Conservation (phyloP, 2,113 vertebrate species). For the Rhea americana region DNA sequence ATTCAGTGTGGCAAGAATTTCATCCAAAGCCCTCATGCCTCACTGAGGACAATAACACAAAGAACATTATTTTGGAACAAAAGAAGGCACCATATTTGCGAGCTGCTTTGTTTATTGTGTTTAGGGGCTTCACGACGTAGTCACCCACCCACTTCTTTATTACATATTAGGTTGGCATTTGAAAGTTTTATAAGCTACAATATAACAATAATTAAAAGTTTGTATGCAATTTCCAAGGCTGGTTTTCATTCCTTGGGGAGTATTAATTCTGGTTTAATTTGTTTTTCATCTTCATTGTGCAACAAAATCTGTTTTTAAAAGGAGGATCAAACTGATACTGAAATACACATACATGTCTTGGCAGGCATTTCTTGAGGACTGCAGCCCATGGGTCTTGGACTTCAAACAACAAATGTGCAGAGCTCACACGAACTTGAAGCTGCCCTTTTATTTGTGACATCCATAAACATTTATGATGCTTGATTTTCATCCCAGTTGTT, state of each 20-base stretch:
- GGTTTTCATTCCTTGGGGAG: constrained; percentile 19
- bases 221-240: background rate
- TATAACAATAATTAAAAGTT: constrained; percentile 17
- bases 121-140: background rate
- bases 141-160: background rate
- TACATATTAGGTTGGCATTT: constrained; percentile 8
- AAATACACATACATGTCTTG: constrained; percentile 8
- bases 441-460: constrained; percentile 35
- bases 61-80: constrained; percentile 16
- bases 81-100: background rate
- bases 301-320: constrained; percentile 38
- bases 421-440: constrained; percentile 37
- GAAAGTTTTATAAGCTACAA: constrained; percentile 8
- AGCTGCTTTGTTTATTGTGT: constrained; percentile 41
- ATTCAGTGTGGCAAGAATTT: constrained; percentile 7
- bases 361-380: background rate
- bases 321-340: constrained; percentile 25
- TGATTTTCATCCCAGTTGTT: constrained; percentile 50
- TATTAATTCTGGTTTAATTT: constrained; percentile 33
- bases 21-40: background rate
- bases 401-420: constrained; percentile 32
- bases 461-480: constrained; percentile 43
- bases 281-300: constrained; percentile 45
- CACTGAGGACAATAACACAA: constrained; percentile 8
- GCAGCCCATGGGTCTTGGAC: constrained; percentile 3